Percentiles rank a stretch among this genome's conserved stretches.
phyloP scores from a whole-genome alignment of 2,888 invertebrate species.

The Graphium colonna region DNA sequence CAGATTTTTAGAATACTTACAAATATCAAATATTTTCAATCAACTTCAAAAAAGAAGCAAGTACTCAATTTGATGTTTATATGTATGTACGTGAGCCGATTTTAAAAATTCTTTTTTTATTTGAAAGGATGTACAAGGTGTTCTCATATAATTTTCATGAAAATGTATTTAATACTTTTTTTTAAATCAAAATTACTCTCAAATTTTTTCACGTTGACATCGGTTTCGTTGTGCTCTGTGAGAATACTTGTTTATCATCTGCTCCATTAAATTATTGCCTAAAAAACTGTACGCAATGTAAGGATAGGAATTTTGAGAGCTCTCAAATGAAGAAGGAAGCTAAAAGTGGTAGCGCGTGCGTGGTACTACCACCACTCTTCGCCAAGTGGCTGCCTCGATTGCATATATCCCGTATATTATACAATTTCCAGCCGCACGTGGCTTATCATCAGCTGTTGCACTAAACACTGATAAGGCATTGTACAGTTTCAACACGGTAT shows the following conservation, averaged over 20 bases:
- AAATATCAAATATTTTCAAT: conserved; percentile 5
- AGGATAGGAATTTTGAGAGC: conserved; percentile 8
- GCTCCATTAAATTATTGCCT: neutral
- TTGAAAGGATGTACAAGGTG: too few species aligned
- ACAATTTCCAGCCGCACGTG: conserved; percentile 26
- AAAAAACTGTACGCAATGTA: neutral
- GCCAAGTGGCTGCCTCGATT: conserved; percentile 10
- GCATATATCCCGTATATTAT: conserved; percentile 22
- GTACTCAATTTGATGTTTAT: neutral
- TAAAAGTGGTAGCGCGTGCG: conserved; percentile 49
- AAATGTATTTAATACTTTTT: too few species aligned
- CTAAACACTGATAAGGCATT: too few species aligned
- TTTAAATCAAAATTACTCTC: too few species aligned
- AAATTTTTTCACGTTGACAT: too few species aligned
- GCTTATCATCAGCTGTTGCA: too few species aligned
- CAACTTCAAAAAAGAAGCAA: too few species aligned
- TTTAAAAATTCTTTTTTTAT: neutral
- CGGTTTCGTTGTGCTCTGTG: too few species aligned
- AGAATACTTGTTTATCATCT: neutral
- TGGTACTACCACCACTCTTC: conserved; percentile 4
- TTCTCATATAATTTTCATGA: too few species aligned
- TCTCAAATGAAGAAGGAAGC: conserved; percentile 25
- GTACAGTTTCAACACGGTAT: neutral
- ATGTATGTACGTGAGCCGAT: neutral
- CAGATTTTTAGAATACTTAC: conserved; percentile 7